Conservation (phyloP, 1,140 invertebrate species). For the Halyomorpha halys region DNA sequence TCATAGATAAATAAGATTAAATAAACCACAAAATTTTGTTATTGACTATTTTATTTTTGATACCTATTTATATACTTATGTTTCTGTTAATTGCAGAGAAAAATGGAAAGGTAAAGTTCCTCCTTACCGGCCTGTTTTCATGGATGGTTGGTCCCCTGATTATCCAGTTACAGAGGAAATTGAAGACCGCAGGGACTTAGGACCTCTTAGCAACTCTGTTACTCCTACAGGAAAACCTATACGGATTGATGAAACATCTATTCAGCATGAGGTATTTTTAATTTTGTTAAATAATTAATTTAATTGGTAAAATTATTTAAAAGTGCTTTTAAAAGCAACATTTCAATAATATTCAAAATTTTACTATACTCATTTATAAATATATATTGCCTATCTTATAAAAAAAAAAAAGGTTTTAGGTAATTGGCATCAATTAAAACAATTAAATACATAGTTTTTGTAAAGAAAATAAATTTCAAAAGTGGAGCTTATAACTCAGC, state of each 20-base stretch:
- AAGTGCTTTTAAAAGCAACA: too few relatives aligned
- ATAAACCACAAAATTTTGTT: too few relatives aligned
- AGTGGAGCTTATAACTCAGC: too few relatives aligned
- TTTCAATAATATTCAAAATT: neutral
- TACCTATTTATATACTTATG: too few relatives aligned
- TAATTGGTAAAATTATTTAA: too few relatives aligned
- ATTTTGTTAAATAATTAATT: neutral
- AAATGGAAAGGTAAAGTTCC: conserved; percentile 79
- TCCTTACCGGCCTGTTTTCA: conserved; percentile 85
- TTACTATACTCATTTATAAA: neutral
- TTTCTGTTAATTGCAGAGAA: conserved; percentile 45
- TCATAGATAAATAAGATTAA: too few relatives aligned
- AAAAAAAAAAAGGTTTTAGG: too few relatives aligned
- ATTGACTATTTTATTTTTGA: too few relatives aligned
- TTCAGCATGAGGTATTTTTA: conserved; percentile 32
- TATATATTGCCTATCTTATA: too few relatives aligned
- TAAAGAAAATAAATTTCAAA: too few relatives aligned
- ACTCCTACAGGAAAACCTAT: conserved; percentile 33
- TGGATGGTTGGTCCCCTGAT: conserved; percentile 89
- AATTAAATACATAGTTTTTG: too few relatives aligned
- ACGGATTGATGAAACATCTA: conserved; percentile 31
- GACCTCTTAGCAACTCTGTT: conserved; percentile 28
- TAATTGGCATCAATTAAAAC: too few relatives aligned
- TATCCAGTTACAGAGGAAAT: conserved; percentile 65
- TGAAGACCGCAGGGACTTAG: conserved; percentile 36